Percentiles rank a stretch among this genome's conserved stretches.
Conservation (phyloP, 1,140 invertebrate species). For the Ephestia elutella region DNA sequence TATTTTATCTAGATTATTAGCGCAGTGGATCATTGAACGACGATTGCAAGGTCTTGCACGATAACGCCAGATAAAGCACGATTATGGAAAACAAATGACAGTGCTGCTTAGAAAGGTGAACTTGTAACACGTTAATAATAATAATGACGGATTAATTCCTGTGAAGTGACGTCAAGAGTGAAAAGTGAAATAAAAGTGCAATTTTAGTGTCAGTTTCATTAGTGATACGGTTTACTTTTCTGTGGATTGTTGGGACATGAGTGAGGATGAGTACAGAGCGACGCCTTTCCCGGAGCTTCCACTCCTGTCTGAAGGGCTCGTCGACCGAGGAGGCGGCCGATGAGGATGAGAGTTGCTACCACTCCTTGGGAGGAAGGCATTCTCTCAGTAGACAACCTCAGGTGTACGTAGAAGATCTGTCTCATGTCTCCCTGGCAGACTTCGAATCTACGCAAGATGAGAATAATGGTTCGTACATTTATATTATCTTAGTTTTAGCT, state of each 20-base stretch:
- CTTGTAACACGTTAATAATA: slow-evolving; percentile 11
- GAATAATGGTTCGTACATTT: slow-evolving; percentile 53
- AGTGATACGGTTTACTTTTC: slow-evolving; percentile 21
- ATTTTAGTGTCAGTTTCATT: neutral
- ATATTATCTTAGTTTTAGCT: slow-evolving; percentile 6
- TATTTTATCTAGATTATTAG: slow-evolving; percentile 16
- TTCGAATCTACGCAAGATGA: slow-evolving; percentile 59
- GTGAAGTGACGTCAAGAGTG: neutral
- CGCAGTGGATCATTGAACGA: slow-evolving; percentile 20
- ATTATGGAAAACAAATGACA: slow-evolving; percentile 33
- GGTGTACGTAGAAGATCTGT: slow-evolving; percentile 62
- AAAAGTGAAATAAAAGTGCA: neutral
- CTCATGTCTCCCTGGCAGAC: slow-evolving; percentile 57
- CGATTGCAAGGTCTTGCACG: slow-evolving; percentile 36
- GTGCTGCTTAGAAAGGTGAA: slow-evolving; percentile 30
- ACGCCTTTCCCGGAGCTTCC: slow-evolving; percentile 78
- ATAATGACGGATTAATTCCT: neutral
- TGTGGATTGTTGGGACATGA: slow-evolving; percentile 64
- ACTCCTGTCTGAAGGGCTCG: slow-evolving; percentile 79
- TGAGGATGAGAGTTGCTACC: slow-evolving; percentile 65
- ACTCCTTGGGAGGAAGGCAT: slow-evolving; percentile 61
- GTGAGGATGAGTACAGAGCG: slow-evolving; percentile 77
- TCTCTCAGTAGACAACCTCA: slow-evolving; percentile 55
- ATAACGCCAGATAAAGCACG: slow-evolving; percentile 35
- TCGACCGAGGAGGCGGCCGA: slow-evolving; percentile 76